phyloP scores from a whole-genome alignment of 2,888 invertebrate genomes.

The Andrena trimmerana region DNA sequence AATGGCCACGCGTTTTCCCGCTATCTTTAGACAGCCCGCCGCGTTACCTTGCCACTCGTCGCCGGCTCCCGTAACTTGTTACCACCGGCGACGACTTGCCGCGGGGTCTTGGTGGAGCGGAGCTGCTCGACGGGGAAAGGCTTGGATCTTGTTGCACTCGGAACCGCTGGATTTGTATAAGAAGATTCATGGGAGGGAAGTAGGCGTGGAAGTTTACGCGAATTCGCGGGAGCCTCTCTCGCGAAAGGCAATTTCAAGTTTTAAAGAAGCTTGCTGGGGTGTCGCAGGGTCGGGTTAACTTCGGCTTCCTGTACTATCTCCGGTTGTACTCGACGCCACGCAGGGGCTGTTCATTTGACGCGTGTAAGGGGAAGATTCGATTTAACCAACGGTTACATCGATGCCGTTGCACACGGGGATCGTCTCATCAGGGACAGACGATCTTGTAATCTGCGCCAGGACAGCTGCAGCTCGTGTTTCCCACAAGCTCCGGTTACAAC shows the following conservation, averaged over 20 bases:
- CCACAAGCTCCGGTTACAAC: conserved; percentile 49
- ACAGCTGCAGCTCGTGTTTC: conserved; percentile 30
- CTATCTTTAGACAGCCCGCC: conserved; percentile 50
- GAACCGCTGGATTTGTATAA: no score
- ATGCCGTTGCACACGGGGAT: conserved; percentile 4
- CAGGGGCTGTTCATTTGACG: neutral
- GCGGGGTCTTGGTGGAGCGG: neutral
- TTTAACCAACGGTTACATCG: neutral
- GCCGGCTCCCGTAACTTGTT: conserved; percentile 13
- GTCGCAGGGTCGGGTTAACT: neutral
- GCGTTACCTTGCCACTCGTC: conserved; percentile 4
- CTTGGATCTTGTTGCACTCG: no score
- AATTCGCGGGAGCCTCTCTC: neutral
- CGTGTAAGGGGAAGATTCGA: neutral
- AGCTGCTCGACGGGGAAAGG: neutral
- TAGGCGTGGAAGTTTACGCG: neutral
- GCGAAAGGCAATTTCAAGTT: neutral
- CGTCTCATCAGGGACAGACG: conserved; percentile 40
- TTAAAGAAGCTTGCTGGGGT: neutral
- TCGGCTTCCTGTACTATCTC: no score
- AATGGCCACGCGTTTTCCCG: conserved; percentile 53
- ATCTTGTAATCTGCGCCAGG: conserved; percentile 41
- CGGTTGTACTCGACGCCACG: neutral
- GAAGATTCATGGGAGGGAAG: no score
- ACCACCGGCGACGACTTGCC: neutral